Evolutionary conservation across 1,140 invertebrate genomes (phyloP).

Genomic region (Metopolophium dirhodum): DNA sequence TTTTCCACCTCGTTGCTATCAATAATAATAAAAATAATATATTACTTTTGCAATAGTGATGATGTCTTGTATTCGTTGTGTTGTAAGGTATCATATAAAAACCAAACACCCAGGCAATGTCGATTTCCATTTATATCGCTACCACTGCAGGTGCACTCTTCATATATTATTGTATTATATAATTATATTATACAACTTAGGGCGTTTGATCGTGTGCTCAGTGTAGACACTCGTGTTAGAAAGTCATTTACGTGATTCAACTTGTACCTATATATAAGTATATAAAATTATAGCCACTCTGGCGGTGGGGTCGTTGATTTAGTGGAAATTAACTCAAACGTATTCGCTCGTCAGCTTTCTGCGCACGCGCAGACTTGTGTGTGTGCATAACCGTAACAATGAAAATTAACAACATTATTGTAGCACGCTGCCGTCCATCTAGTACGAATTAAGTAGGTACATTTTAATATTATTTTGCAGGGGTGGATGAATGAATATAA

Average conservation of each 20-base stretch:
- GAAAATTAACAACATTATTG: slow-evolving; percentile 5
- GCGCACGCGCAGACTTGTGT: background rate
- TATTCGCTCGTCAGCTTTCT: background rate
- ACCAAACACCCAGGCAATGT: background rate
- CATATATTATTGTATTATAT: background rate
- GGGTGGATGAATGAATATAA: background rate
- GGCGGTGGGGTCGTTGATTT: background rate
- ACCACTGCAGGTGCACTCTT: too few species aligned
- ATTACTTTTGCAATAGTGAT: too few species aligned
- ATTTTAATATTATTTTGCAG: background rate
- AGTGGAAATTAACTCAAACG: background rate
- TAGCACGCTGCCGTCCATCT: too few species aligned
- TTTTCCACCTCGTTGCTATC: background rate
- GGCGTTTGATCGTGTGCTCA: background rate
- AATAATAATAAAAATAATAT: background rate
- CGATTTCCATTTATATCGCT: background rate
- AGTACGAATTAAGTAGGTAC: background rate
- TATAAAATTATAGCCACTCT: background rate
- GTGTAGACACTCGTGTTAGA: background rate
- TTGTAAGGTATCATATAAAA: too few species aligned
- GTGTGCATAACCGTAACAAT: background rate
- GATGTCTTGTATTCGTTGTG: background rate
- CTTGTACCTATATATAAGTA: background rate
- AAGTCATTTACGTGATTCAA: background rate
- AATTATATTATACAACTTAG: background rate